Evolutionary conservation across 2,113 vertebrate genomes (phyloP).

Genomic region (Vulpes ferrilata): DNA sequence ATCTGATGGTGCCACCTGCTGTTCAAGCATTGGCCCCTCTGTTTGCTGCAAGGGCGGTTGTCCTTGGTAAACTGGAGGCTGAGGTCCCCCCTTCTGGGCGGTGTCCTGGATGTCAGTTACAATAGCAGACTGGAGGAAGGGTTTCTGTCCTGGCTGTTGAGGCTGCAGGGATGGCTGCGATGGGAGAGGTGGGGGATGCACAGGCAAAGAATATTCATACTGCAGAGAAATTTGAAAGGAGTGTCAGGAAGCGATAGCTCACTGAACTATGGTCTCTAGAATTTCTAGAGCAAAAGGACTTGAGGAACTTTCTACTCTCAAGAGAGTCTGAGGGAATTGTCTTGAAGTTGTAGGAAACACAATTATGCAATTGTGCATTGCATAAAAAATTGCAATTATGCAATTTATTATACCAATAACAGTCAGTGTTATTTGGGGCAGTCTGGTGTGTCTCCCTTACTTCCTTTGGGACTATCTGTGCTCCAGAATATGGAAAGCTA

Average conservation of each 20-base stretch:
- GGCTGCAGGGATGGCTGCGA: constrained; percentile 74
- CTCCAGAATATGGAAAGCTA: background rate
- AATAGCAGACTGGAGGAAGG: constrained; percentile 31
- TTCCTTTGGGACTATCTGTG: background rate
- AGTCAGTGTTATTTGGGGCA: background rate
- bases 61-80: constrained; percentile 46
- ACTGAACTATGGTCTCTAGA: constrained; percentile 17
- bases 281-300: constrained; percentile 43
- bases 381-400: background rate
- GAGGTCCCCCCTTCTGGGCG: constrained; percentile 13
- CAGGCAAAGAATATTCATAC: constrained; percentile 79
- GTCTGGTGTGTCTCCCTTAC: background rate
- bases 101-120: constrained; percentile 13
- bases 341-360: background rate
- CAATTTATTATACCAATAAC: no score
- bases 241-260: constrained; percentile 54
- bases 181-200: constrained; percentile 72
- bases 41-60: constrained; percentile 59
- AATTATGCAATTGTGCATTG: no score
- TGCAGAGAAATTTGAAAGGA: constrained; percentile 78
- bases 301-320: background rate
- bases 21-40: constrained; percentile 51
- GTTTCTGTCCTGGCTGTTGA: constrained; percentile 71
- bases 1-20: constrained; percentile 68
- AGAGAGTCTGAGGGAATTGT: background rate